Evolutionary conservation across 2,888 invertebrate genomes (phyloP).

Genomic region (Lithophane ornitopus): DNA sequence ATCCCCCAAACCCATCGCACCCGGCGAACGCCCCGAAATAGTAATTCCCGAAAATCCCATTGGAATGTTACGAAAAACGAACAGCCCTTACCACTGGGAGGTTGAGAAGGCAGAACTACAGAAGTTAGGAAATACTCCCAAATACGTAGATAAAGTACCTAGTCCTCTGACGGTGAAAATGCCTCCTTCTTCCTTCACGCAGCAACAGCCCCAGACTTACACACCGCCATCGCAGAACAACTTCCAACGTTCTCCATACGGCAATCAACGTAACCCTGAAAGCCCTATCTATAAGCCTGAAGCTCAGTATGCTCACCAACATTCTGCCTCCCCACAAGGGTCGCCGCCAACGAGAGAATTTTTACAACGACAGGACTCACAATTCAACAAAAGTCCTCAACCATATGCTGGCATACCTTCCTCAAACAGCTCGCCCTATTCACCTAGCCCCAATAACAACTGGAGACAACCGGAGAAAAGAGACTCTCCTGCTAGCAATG

Average conservation of each 20-base stretch:
- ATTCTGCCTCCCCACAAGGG: slow-evolving; percentile 81
- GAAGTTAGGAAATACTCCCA: slow-evolving; percentile 86
- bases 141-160: slow-evolving; percentile 86
- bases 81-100: slow-evolving; percentile 92
- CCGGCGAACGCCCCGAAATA: slow-evolving; percentile 93
- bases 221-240: slow-evolving; percentile 79
- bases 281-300: slow-evolving; percentile 88
- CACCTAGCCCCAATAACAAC: slow-evolving; percentile 86
- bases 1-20: slow-evolving; percentile 89
- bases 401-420: slow-evolving; percentile 84
- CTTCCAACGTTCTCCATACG: slow-evolving; percentile 70
- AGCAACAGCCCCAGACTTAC: slow-evolving; percentile 85
- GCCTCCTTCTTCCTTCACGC: slow-evolving; percentile 82
- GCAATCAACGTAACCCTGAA: slow-evolving; percentile 81
- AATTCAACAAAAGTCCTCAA: slow-evolving; percentile 89
- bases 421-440: slow-evolving; percentile 80
- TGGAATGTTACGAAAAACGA: slow-evolving; percentile 92
- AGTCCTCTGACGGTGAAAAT: slow-evolving; percentile 88
- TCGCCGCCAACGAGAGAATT: slow-evolving; percentile 84
- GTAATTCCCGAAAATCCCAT: slow-evolving; percentile 94
- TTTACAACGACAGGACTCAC: slow-evolving; percentile 87
- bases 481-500: slow-evolving; percentile 80
- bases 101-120: slow-evolving; percentile 90
- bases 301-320: slow-evolving; percentile 86
- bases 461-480: slow-evolving; percentile 88